Conservation (phyloP, 35 echinoderm and acorn worm genomes). For the Stichopus chloronotus region DNA sequence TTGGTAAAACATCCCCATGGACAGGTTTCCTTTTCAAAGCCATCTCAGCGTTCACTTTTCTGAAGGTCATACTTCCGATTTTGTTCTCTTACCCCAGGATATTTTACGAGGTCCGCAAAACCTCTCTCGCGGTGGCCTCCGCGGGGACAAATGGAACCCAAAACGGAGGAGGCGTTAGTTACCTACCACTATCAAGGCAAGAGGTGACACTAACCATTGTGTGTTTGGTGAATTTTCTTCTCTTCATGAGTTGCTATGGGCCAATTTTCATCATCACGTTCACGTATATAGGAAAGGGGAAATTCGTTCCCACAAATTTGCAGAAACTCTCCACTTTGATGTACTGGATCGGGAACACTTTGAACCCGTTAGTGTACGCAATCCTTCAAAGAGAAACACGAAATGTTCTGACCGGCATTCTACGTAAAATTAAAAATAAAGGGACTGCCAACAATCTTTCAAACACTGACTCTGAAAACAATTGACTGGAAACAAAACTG, state of each 20-base stretch:
- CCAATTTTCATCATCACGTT: neutral
- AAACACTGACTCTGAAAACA: too few relatives aligned
- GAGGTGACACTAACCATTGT: neutral
- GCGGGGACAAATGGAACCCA: neutral
- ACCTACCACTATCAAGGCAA: neutral
- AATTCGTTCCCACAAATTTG: neutral
- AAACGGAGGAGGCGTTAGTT: neutral
- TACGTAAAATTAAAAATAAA: neutral
- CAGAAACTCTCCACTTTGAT: slow-evolving; percentile 38
- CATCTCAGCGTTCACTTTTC: too few relatives aligned
- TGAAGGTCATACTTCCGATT: too few relatives aligned
- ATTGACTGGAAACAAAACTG: too few relatives aligned
- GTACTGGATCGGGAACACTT: slow-evolving; percentile 50
- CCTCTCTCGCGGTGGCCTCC: too few relatives aligned
- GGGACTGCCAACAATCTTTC: too few relatives aligned
- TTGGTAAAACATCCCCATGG: neutral
- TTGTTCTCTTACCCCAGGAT: too few relatives aligned
- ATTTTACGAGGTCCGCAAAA: too few relatives aligned
- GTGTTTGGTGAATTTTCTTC: neutral
- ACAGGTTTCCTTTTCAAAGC: neutral
- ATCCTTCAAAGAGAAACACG: slow-evolving; percentile 34
- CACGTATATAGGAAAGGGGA: neutral
- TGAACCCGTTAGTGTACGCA: slow-evolving; percentile 21
- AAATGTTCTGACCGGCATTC: neutral
- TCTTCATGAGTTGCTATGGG: slow-evolving; percentile 40